Conservation (phyloP, 2,113 vertebrate species). For the Corythoichthys intestinalis region DNA sequence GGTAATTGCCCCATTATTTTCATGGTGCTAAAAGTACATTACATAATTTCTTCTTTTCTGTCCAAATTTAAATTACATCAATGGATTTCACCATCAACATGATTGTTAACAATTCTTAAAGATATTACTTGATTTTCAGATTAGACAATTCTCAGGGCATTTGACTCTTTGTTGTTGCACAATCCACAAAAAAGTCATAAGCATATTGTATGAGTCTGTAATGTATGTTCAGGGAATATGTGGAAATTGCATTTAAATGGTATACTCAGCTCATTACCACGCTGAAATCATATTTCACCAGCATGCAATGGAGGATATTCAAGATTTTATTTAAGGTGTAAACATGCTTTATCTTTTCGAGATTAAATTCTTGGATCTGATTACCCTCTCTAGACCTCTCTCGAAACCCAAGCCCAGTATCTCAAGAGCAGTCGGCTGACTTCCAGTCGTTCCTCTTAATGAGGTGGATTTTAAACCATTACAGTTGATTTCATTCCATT, state of each 20-base stretch:
- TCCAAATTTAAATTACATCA: no score
- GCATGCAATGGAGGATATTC: conserved; percentile 71
- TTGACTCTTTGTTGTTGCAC: conserved; percentile 22
- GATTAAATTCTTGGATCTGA: conserved; percentile 70
- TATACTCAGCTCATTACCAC: conserved; percentile 69
- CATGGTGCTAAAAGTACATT: no score
- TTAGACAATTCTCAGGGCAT: not conserved
- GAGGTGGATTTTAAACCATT: conserved; percentile 73
- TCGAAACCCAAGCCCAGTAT: conserved; percentile 45
- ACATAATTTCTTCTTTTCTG: no score
- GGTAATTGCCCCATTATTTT: no score
- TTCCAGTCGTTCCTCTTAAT: conserved; percentile 71
- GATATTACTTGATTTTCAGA: not conserved
- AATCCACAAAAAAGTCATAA: conserved; percentile 32
- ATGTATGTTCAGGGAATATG: conserved; percentile 64
- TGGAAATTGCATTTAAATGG: conserved; percentile 74
- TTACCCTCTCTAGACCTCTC: conserved; percentile 50
- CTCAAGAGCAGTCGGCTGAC: conserved; percentile 59
- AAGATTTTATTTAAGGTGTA: conserved; percentile 74
- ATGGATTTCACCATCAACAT: no score
- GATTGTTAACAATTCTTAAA: not conserved
- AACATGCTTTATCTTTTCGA: conserved; percentile 76
- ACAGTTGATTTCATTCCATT: conserved; percentile 58
- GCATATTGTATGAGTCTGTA: conserved; percentile 60
- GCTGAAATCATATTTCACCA: conserved; percentile 63